These are phyloP conservation scores for Falco novaeseelandiae DNA, from an alignment of 2,797 vertebrate species.

Conservation along the genomic window DNA sequence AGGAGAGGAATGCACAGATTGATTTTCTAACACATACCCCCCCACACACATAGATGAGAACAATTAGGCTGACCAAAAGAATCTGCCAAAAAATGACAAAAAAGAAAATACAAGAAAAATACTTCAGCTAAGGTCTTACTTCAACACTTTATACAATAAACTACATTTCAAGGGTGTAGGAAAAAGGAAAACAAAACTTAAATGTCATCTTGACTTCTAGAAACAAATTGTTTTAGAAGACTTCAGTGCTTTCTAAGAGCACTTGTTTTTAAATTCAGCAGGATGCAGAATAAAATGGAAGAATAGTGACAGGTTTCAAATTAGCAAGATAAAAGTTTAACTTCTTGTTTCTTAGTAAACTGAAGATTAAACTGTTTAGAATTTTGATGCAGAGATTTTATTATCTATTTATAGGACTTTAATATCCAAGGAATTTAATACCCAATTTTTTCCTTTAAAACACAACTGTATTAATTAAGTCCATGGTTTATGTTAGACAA, in stretches of 20 bases:
- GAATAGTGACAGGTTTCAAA: neutral
- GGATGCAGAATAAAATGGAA: neutral
- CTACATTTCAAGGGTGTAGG: neutral
- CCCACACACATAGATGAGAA: neutral
- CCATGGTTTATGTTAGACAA: neutral
- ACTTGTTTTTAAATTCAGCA: neutral
- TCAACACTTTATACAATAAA: neutral
- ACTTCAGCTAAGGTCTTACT: neutral
- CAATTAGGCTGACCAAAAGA: neutral
- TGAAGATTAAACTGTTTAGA: neutral
- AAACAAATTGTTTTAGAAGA: constrained; percentile 5
- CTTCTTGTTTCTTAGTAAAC: neutral
- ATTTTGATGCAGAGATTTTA: neutral
- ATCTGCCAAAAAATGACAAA: neutral
- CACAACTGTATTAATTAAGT: neutral
- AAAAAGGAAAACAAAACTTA: neutral
- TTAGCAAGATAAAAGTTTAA: neutral
- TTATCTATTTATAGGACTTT: neutral
- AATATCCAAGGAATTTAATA: neutral
- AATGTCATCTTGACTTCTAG: neutral
- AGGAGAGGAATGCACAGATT: neutral
- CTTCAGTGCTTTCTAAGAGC: neutral
- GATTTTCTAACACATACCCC: neutral
- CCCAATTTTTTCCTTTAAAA: neutral
- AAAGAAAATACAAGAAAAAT: neutral